Evolutionary conservation across 2,888 invertebrate genomes (phyloP), one percentile per base, ranked within the genome.

Genomic region (Caenorhabditis doughertyi): DNA sequence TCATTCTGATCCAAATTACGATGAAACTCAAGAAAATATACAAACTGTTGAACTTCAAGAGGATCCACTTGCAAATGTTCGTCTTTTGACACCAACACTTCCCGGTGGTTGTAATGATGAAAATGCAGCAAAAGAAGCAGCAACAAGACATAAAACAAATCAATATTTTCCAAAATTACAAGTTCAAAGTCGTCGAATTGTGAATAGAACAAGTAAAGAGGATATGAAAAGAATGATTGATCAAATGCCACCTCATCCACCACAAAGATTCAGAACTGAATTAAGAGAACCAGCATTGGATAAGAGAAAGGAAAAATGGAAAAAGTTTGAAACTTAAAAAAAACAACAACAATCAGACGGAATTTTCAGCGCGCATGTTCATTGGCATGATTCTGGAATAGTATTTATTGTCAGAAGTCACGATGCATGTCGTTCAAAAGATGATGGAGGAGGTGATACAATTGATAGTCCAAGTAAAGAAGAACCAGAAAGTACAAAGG

Each of bases 121-220:
- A 35, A 81, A 81, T 58, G 81, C 81, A 47, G 81, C 81, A 44
- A 81, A 81, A 55, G 81, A 81, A 49, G 76, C 81, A 5, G 64
- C 67, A 18, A 53, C 58, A 25, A 47, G 81, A 2, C 76, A 81
- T 44, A 65, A 49, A 35, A 65, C 81, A 5, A 81, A 81, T 51
- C 39, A 68, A 27, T 81, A 72, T 70, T 72, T 76, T 25, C 81
- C 81, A 23, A 64, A 72, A 21, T 53, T 76, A 18, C 67, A 81
- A 65, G 32, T 81, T 35, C 81, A 81, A 55, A 67, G 18, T 8
- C 27, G 27, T n/a, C 51, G 76, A 25, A 81, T 81, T 23, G 47
- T 64, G 25, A 67, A 80, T 39, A 29, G 23, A 8, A 73, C 80
- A 25, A 60, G 35, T 32, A 47, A 23, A 18, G 56, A 68, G 4